These are phyloP conservation scores for Crotophaga sulcirostris DNA, from an alignment of 2,113 vertebrate genomes.

Conservation along the genomic window DNA sequence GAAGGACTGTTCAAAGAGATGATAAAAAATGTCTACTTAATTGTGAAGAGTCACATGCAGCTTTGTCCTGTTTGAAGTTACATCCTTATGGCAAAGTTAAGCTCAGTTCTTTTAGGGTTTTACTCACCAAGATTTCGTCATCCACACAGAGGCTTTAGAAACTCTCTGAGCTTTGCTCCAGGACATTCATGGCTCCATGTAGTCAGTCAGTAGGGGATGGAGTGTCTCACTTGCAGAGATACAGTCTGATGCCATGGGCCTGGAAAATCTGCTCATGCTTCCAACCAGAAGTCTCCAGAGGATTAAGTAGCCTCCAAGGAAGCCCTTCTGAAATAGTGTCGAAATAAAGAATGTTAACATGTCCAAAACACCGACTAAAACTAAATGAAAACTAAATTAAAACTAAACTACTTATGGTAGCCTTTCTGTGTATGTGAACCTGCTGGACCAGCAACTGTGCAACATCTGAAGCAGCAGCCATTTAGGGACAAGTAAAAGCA, in stretches of 20 bases:
- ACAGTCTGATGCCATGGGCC: not conserved
- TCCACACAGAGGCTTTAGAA: not conserved
- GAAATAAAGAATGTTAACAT: slow-evolving; percentile 29
- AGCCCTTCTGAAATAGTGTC: slow-evolving; percentile 11
- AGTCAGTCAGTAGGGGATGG: not conserved
- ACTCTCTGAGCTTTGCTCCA: not conserved
- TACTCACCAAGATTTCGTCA: not conserved
- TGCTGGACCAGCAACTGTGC: slow-evolving; percentile 10
- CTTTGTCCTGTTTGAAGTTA: not conserved
- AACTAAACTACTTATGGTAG: not conserved
- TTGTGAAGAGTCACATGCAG: not conserved
- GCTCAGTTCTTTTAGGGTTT: not conserved
- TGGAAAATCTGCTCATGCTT: not conserved
- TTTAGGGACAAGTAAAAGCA: not conserved
- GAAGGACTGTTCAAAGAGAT: not conserved
- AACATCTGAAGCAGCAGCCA: not conserved
- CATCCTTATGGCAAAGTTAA: not conserved
- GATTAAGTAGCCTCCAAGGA: not conserved
- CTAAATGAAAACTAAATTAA: slow-evolving; percentile 7
- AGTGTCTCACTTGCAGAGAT: not conserved
- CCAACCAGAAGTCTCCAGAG: not conserved
- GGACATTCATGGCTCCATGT: not conserved
- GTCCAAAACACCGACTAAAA: slow-evolving; percentile 20
- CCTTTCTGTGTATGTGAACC: not conserved
- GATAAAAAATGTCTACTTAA: not conserved